phyloP scores from a whole-genome alignment of 2,888 invertebrate species.

The Flexamia atlantica region DNA sequence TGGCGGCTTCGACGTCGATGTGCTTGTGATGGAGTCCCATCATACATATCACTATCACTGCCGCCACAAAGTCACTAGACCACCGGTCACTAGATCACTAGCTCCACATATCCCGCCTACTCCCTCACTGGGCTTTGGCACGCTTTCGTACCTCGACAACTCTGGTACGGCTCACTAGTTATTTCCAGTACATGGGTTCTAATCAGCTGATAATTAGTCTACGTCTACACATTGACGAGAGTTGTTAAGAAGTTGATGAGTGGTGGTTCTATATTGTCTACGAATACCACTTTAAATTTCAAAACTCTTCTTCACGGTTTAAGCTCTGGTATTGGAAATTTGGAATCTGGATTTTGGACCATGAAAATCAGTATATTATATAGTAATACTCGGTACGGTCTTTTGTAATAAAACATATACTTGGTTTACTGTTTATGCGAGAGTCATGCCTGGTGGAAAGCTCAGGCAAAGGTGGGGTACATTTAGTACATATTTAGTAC shows the following conservation, averaged over 20 bases:
- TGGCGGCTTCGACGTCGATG: conserved; percentile 59
- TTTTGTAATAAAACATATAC: too few species aligned
- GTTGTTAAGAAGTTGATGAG: neutral
- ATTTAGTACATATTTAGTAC: too few species aligned
- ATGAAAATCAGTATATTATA: too few species aligned
- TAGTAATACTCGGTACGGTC: too few species aligned
- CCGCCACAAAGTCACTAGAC: neutral
- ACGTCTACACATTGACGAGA: neutral
- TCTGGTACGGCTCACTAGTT: neutral
- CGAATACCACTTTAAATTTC: too few species aligned
- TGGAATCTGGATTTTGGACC: too few species aligned
- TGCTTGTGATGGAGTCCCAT: conserved; percentile 59
- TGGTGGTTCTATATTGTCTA: too few species aligned
- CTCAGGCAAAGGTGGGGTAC: too few species aligned
- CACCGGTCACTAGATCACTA: conserved; percentile 18
- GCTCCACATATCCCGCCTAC: conserved; percentile 4
- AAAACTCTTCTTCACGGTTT: too few species aligned
- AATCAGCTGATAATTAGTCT: conserved; percentile 29
- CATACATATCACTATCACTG: conserved; percentile 25
- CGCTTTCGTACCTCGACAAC: conserved; percentile 6
- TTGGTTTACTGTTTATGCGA: too few species aligned
- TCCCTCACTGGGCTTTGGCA: neutral
- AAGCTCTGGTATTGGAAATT: too few species aligned
- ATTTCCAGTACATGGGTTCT: neutral
- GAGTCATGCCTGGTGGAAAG: too few species aligned